Base-by-base conservation (phyloP, 2,888 invertebrate genomes). In the Rhorus exstirpatorius region DNA sequence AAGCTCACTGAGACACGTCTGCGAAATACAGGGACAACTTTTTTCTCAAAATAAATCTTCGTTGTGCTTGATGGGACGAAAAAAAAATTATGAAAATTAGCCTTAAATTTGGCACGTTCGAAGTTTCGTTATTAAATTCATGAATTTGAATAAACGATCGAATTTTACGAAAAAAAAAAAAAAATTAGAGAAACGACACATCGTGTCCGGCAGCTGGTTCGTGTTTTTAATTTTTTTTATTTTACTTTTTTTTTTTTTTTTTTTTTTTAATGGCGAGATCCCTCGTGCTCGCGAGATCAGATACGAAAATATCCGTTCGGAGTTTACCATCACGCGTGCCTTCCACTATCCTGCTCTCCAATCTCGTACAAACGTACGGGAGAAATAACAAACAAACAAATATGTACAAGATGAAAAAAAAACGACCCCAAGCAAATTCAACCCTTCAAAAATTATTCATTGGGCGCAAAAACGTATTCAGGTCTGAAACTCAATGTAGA, bases 401-500 rank as follows among this genome's bases (percentile, higher is more conserved):
- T 1, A 35, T 24, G 88, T 90, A 89, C 89, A 88, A 89, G 87
- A 51, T 67, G 26, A 55, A 46, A 35, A 71, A 67, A 41, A 41
- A 70, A 74, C 0, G 10, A 55, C 14, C 83, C 86, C 82, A 79
- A 88, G 89, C 85, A 89, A 88, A 84, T 89, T 6, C 14, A 21
- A 21, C 85, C 86, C 83, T 81, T n/a, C n/a, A 88, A 89, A 86
- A 89, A 89, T 83, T 89, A 89, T 87, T 90, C 89, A 87, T 89
- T 65, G 81, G 65, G 71, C 87, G 89, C 87, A 46, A 70, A 19
- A 91, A 90, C 89, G 84, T 89, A 91, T 92, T 92, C 91, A 90
- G 91, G 89, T 92, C 87, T 90, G 84, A 89, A 90, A 89, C 89
- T 90, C 90, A 88, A 87, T 85, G 88, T 88, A 89, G 87, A 79